Base-by-base conservation (phyloP, 2,888 invertebrate genomes). In the Netelia melanura region DNA sequence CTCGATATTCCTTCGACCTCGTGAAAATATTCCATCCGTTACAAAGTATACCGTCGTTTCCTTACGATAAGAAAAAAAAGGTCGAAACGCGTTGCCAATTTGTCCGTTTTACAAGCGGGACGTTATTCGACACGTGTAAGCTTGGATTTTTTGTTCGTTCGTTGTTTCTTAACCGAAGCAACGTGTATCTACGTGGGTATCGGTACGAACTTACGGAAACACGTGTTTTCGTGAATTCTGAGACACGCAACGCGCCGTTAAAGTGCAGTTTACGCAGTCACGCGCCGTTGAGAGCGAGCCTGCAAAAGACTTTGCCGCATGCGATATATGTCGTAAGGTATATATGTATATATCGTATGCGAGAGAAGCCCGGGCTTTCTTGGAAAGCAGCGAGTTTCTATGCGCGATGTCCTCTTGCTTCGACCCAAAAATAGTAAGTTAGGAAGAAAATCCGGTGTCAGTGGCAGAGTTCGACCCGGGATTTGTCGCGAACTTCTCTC, bases 181-280 rank as follows among this genome's bases (percentile, higher is more conserved):
- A 56, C 17, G 17, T 17, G 17, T 56, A 56, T 56, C 17, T 11
- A 14, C 48, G 48, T 14, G 48, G 6, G 11, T 21, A 10, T 10
- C n/a, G 43, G 21, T 11, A 52, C 43, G n/a, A 58, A 77, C n/a
- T 54, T 58, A 21, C 38, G 17, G 68, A 72, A 68, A 74, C 75
- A 83, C 74, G 67, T 83, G 85, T 76, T 78, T 82, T 75, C 30
- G 83, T 86, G 86, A 83, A 67, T 77, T 74, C 86, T 86, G 67
- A 86, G 81, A 74, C 85, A 77, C 65, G 84, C 87, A 88, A 84
- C 85, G 86, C 87, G 88, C 88, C 87, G 91, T 92, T 91, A 92
- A 90, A 90, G 86, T 78, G 81, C 85, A 87, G 88, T 88, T 92
- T 92, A 90, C 90, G 89, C 89, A 90, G 92, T 91, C 91, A 91